phyloP scores from a whole-genome alignment of 2,888 invertebrate species.

The Troides helena region DNA sequence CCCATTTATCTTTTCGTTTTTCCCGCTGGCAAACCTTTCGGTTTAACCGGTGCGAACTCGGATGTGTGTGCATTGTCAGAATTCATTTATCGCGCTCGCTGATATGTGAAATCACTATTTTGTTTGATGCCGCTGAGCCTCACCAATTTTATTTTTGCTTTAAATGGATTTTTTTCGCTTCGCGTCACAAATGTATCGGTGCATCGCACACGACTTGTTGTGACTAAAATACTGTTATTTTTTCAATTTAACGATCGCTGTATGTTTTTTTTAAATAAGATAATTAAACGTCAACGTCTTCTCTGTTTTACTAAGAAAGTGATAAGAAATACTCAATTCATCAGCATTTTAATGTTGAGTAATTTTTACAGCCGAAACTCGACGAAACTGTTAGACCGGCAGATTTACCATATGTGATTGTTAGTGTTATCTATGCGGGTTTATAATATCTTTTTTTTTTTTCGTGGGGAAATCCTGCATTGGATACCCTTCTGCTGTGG shows the following conservation, averaged over 20 bases:
- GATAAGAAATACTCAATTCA: neutral
- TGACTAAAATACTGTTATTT: neutral
- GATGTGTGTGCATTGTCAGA: constrained; percentile 57
- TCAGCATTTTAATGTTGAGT: too few species aligned
- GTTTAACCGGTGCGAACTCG: constrained; percentile 52
- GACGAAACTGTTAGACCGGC: too few species aligned
- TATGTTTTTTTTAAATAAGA: neutral
- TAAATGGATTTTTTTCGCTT: constrained; percentile 26
- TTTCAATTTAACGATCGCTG: too few species aligned
- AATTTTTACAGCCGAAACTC: too few species aligned
- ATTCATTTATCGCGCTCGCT: constrained; percentile 62
- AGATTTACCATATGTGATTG: too few species aligned
- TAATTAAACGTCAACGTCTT: neutral
- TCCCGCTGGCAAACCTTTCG: constrained; percentile 50
- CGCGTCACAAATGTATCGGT: constrained; percentile 9
- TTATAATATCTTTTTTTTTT: too few species aligned
- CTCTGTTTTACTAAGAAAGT: neutral
- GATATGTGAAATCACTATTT: constrained; percentile 70
- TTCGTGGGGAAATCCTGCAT: too few species aligned
- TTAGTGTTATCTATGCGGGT: too few species aligned
- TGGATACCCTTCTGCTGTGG: too few species aligned
- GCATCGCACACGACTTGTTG: constrained; percentile 5
- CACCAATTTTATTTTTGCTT: constrained; percentile 31
- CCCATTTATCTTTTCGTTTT: constrained; percentile 68
- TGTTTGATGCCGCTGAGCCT: constrained; percentile 31